Conservation (phyloP, 2,113 vertebrate species). For the Seriola dumerili region DNA sequence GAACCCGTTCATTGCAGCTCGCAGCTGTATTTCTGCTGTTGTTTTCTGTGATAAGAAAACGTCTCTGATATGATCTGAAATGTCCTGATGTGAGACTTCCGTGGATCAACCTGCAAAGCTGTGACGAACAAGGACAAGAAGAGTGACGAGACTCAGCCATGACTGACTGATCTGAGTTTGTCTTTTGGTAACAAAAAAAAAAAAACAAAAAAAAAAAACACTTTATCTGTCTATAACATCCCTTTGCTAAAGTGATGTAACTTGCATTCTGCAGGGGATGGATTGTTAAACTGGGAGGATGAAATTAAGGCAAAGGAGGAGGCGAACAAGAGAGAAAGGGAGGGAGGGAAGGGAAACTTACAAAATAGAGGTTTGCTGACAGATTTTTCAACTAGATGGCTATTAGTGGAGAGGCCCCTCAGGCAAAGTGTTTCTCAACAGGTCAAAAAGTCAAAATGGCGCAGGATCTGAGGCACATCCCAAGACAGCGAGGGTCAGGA, state of each 20-base stretch:
- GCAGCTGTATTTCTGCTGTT: too few relatives aligned
- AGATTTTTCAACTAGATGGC: slow-evolving; percentile 6
- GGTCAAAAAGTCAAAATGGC: slow-evolving; percentile 21
- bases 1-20: too few relatives aligned
- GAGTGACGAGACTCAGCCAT: neutral
- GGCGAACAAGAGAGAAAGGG: neutral
- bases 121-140: neutral
- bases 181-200: neutral
- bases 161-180: neutral
- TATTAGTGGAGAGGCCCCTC: slow-evolving; percentile 9
- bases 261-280: neutral
- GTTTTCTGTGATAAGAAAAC: too few relatives aligned
- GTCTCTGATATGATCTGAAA: neutral
- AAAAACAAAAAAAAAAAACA: too few relatives aligned
- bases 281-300: neutral
- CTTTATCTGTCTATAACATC: neutral
- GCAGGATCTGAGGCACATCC: neutral
- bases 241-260: neutral
- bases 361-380: neutral
- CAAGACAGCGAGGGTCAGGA: slow-evolving; percentile 8
- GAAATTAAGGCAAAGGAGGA: neutral
- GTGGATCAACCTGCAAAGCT: neutral
- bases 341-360: neutral
- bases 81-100: neutral
- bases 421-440: neutral